Evolutionary conservation across 2,888 invertebrate genomes (phyloP).

Genomic region (Drosophila eohydei): DNA sequence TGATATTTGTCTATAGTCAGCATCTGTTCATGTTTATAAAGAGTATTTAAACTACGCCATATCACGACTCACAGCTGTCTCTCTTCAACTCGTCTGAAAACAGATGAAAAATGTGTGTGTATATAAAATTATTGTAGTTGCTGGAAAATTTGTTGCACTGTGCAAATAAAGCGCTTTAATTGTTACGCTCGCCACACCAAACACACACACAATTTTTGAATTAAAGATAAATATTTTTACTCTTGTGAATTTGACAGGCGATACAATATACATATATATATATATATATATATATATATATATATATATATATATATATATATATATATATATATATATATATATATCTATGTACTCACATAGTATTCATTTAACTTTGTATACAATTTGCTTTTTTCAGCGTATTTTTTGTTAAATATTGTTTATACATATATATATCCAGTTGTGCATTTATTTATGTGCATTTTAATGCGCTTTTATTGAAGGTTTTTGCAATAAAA

Average conservation of each 20-base stretch:
- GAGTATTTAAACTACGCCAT: background rate
- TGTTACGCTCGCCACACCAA: conserved; percentile 18
- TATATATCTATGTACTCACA: background rate
- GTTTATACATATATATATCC: background rate
- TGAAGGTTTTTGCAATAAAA: conserved; percentile 13
- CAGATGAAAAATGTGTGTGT: conserved; percentile 11
- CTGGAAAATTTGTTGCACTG: conserved; percentile 24
- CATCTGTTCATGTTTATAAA: background rate
- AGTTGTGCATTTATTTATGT: conserved; percentile 39
- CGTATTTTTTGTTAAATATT: background rate
- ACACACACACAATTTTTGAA: conserved; percentile 29
- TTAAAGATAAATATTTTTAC: conserved; percentile 44
- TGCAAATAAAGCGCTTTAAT: conserved; percentile 49
- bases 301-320: conserved; percentile 2
- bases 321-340: conserved; percentile 4
- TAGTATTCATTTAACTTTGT: background rate
- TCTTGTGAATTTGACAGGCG: conserved; percentile 32
- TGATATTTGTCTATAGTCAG: too few species aligned
- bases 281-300: conserved; percentile 1
- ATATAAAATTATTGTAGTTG: conserved; percentile 5
- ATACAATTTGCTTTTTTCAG: background rate
- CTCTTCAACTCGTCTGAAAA: conserved; percentile 21
- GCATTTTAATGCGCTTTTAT: conserved; percentile 49
- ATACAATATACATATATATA: conserved; percentile 2
- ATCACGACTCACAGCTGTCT: background rate